These are phyloP conservation scores for Drosophila cyrtoloma DNA, from an alignment of 2,888 invertebrate genomes.

Conservation along the genomic window DNA sequence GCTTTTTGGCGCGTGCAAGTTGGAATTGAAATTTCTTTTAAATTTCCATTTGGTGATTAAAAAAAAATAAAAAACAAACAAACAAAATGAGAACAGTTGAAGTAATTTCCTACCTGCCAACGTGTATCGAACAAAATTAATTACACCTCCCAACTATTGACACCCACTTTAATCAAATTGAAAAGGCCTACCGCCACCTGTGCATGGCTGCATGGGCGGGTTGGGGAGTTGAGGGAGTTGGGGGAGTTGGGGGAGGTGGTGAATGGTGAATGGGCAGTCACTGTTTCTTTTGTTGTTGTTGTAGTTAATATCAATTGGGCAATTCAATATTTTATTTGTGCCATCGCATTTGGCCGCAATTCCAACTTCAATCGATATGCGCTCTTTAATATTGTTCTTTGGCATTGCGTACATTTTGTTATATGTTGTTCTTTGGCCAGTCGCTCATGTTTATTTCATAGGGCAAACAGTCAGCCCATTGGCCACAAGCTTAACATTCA, in stretches of 20 bases:
- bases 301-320: conserved; percentile 45
- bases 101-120: conserved; percentile 32
- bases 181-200: background rate
- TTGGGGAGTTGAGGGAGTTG: background rate
- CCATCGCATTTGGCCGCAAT: conserved; percentile 66
- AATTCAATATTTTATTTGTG: conserved; percentile 72
- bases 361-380: conserved; percentile 54
- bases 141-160: conserved; percentile 32
- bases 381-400: background rate
- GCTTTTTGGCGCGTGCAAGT: conserved; percentile 29
- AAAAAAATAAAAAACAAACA: conserved; percentile 11
- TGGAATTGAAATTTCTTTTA: conserved; percentile 14
- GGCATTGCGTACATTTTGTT: conserved; percentile 6
- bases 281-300: background rate
- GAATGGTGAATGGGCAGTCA: background rate
- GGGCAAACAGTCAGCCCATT: conserved; percentile 35
- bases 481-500: conserved; percentile 53
- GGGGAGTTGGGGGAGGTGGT: background rate
- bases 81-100: conserved; percentile 22
- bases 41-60: conserved; percentile 52
- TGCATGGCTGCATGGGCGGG: background rate
- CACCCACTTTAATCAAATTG: conserved; percentile 31
- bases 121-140: conserved; percentile 37
- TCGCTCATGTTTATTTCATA: conserved; percentile 37
- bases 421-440: conserved; percentile 24